phyloP scores from a whole-genome alignment of 2,797 vertebrate genomes.

The Melanogrammus aeglefinus region DNA sequence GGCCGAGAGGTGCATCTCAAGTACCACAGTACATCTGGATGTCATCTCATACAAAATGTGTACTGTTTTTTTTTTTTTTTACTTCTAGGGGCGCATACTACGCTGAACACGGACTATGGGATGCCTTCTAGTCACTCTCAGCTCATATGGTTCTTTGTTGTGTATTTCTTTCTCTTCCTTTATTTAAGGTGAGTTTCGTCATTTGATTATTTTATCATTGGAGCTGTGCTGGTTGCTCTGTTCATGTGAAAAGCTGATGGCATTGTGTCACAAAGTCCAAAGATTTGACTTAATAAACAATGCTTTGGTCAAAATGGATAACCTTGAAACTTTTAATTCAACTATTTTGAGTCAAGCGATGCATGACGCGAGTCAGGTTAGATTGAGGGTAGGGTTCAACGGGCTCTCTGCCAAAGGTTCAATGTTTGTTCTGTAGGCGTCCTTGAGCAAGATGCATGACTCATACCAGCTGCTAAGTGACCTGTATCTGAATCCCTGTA shows the following conservation, averaged over 20 bases:
- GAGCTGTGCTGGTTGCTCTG: not conserved
- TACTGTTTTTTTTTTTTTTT: not conserved
- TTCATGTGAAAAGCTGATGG: not conserved
- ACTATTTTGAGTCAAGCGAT: not conserved
- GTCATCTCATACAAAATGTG: not conserved
- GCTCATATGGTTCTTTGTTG: slow-evolving; percentile 98
- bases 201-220: not conserved
- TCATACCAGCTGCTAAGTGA: not conserved
- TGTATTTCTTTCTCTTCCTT: slow-evolving; percentile 98
- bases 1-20: not conserved
- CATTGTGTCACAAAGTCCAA: not conserved
- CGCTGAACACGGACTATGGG: slow-evolving; percentile 89
- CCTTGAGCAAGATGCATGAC: not conserved
- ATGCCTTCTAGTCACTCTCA: slow-evolving; percentile 98
- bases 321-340: not conserved
- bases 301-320: not conserved
- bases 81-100: slow-evolving; percentile 79
- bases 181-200: slow-evolving; percentile 90
- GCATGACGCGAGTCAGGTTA: not conserved
- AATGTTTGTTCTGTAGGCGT: not conserved
- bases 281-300: not conserved
- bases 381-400: not conserved
- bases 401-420: not conserved
- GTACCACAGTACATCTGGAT: not conserved
- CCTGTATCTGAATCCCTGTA: not conserved